Percentiles rank a stretch among this genome's conserved stretches.
phyloP scores from a whole-genome alignment of 2,113 vertebrate species.

The Pangasianodon hypophthalmus region DNA sequence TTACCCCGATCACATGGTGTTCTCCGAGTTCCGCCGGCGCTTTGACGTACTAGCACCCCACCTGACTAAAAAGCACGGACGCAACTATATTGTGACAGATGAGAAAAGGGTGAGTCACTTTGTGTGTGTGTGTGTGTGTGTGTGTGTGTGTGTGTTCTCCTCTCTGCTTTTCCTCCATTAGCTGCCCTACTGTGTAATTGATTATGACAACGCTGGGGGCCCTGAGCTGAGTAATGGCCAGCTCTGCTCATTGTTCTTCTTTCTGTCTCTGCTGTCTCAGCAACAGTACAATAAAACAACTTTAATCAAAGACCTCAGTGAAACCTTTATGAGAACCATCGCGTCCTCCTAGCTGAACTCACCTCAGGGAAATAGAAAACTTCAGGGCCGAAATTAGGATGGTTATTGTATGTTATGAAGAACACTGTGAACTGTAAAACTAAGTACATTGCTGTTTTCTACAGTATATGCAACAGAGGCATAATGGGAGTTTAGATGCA shows the following conservation, averaged over 20 bases:
- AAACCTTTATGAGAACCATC: conserved; percentile 34
- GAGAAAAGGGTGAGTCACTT: conserved; percentile 83
- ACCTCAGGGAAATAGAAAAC: background rate
- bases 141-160: background rate
- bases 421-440: background rate
- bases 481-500: background rate
- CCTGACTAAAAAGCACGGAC: conserved; percentile 93
- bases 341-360: conserved; percentile 9
- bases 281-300: conserved; percentile 53
- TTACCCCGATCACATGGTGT: conserved; percentile 96
- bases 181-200: conserved; percentile 70
- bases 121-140: background rate
- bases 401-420: conserved; percentile 29
- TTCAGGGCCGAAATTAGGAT: conserved; percentile 12
- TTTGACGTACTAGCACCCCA: conserved; percentile 94
- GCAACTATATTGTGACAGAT: conserved; percentile 91
- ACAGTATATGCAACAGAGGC: too few species aligned
- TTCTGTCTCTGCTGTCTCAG: conserved; percentile 43
- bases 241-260: conserved; percentile 29
- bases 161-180: conserved; percentile 29
- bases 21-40: conserved; percentile 92
- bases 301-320: conserved; percentile 53
- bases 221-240: conserved; percentile 66
- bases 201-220: conserved; percentile 69
- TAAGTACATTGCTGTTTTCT: background rate